Percentiles rank a stretch among this genome's conserved stretches.
Evolutionary conservation across 2,888 invertebrate species (phyloP).

Genomic region (Euproctis similis): DNA sequence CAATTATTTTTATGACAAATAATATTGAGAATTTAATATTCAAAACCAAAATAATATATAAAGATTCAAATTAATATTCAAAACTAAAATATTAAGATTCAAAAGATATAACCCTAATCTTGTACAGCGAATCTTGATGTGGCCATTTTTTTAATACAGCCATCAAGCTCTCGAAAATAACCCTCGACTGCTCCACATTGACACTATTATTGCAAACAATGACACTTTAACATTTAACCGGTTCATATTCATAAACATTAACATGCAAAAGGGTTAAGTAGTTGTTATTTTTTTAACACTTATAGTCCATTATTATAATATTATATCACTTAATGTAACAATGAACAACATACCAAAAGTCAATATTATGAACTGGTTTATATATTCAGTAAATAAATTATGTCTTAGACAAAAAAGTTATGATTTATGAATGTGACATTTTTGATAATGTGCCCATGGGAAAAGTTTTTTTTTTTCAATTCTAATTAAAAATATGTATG

Average conservation of each 20-base stretch:
- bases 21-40: too few relatives aligned
- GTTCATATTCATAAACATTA: slow-evolving; percentile 17
- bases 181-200: slow-evolving; percentile 24
- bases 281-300: slow-evolving; percentile 19
- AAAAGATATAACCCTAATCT: slow-evolving; percentile 1
- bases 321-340: slow-evolving; percentile 43
- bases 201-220: slow-evolving; percentile 25
- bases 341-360: slow-evolving; percentile 45
- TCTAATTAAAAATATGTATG: too few relatives aligned
- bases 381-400: slow-evolving; percentile 29
- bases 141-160: slow-evolving; percentile 18
- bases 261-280: slow-evolving; percentile 25
- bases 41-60: too few relatives aligned
- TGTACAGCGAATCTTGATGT: slow-evolving; percentile 8
- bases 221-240: slow-evolving; percentile 16
- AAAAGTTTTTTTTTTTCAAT: slow-evolving; percentile 9
- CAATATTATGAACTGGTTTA: slow-evolving; percentile 35
- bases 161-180: slow-evolving; percentile 17
- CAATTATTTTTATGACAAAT: too few relatives aligned
- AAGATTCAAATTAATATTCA: too few relatives aligned
- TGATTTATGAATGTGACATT: slow-evolving; percentile 28
- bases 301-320: slow-evolving; percentile 41
- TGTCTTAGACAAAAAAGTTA: slow-evolving; percentile 34
- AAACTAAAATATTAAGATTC: neutral
- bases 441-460: slow-evolving; percentile 34